Percentiles rank a stretch among this genome's conserved stretches.
These are phyloP conservation scores for Gorsachius magnificus DNA, from an alignment of 2,797 vertebrate genomes.

Conservation along the genomic window DNA sequence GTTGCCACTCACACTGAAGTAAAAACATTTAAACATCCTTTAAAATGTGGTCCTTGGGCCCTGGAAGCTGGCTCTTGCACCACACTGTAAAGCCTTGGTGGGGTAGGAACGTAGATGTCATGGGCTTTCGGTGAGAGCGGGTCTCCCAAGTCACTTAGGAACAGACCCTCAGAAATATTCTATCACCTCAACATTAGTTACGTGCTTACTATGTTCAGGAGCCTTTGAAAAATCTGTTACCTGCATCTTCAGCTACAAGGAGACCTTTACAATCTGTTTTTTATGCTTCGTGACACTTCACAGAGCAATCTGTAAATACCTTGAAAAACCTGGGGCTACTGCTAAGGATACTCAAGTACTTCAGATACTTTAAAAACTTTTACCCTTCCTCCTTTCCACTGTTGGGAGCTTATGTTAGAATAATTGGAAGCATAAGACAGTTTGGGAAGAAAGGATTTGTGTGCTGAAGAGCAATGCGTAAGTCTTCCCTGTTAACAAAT, in stretches of 20 bases:
- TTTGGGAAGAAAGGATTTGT: not conserved
- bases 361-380: not conserved
- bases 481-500: not conserved
- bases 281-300: not conserved
- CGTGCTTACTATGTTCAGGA: not conserved
- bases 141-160: not conserved
- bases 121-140: not conserved
- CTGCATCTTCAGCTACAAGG: not conserved
- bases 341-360: not conserved
- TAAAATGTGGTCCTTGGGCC: not conserved
- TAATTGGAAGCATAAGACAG: not conserved
- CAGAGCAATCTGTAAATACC: not conserved
- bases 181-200: not conserved
- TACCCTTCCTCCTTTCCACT: not conserved
- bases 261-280: not conserved
- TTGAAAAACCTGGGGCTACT: not conserved
- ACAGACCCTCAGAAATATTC: not conserved
- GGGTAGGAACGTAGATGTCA: not conserved
- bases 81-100: not conserved
- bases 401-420: not conserved
- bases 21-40: not conserved
- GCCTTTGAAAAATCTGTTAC: conserved; percentile 12
- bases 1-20: not conserved
- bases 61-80: not conserved
- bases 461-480: not conserved